These are phyloP conservation scores for Heliconius himera DNA, from an alignment of 1,140 invertebrate species.

Conservation along the genomic window DNA sequence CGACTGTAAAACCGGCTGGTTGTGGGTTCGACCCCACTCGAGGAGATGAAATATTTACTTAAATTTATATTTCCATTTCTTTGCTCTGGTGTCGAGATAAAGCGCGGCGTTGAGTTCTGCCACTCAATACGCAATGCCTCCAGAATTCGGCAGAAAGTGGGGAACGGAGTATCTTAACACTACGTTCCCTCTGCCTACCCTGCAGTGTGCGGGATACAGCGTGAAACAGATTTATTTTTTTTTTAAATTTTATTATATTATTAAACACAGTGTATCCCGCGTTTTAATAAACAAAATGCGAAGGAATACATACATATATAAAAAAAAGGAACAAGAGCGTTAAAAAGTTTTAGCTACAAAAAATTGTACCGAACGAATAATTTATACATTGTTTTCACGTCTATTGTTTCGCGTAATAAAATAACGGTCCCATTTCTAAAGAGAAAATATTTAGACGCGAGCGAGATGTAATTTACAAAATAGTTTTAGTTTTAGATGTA, in stretches of 20 bases:
- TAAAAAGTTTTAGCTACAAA: slow-evolving; percentile 3
- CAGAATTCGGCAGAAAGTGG: too few relatives aligned
- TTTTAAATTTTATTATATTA: neutral
- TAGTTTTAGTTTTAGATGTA: slow-evolving; percentile 2
- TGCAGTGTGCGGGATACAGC: too few relatives aligned
- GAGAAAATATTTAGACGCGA: slow-evolving; percentile 18
- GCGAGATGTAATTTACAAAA: slow-evolving; percentile 14
- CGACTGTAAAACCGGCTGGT: too few relatives aligned
- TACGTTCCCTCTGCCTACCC: too few relatives aligned
- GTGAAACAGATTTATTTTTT: too few relatives aligned
- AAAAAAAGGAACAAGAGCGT: neutral
- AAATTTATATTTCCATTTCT: too few relatives aligned
- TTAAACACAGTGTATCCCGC: neutral
- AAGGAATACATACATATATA: neutral
- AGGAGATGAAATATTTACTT: too few relatives aligned
- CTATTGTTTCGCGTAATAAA: slow-evolving; percentile 19
- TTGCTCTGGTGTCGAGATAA: too few relatives aligned
- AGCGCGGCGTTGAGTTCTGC: too few relatives aligned
- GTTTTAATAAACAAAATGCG: neutral
- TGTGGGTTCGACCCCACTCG: too few relatives aligned
- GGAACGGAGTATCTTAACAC: too few relatives aligned
- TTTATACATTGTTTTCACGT: slow-evolving; percentile 16
- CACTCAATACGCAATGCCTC: too few relatives aligned
- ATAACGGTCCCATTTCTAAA: slow-evolving; percentile 19
- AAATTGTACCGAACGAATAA: slow-evolving; percentile 10